phyloP scores from a whole-genome alignment of 2,797 vertebrate genomes.

The Morelia viridis region DNA sequence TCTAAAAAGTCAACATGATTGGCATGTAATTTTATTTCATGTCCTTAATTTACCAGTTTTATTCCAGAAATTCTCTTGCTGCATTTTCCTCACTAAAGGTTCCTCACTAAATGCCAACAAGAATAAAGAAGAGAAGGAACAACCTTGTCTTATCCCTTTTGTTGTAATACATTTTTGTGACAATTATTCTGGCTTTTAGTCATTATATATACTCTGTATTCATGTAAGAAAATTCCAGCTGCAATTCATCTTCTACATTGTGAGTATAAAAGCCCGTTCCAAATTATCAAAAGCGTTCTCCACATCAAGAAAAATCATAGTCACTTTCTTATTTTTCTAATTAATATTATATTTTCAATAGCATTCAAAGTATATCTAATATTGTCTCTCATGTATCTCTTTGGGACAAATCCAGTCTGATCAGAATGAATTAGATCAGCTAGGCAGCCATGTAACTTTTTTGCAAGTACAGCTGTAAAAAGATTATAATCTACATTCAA shows the following conservation, averaged over 20 bases:
- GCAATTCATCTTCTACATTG: background rate
- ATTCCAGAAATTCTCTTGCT: too few species aligned
- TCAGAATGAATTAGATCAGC: background rate
- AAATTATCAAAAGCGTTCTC: background rate
- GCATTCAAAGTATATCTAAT: background rate
- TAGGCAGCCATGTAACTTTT: background rate
- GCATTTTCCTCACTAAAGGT: too few species aligned
- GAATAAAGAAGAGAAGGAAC: too few species aligned
- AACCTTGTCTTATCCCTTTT: too few species aligned
- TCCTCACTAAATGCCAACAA: too few species aligned
- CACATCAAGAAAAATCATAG: background rate
- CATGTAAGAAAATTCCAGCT: background rate
- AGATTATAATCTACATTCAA: background rate
- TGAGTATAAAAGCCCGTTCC: background rate
- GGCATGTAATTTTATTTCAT: too few species aligned
- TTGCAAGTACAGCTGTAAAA: background rate
- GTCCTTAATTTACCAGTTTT: too few species aligned
- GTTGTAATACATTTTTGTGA: too few species aligned
- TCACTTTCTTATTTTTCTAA: background rate
- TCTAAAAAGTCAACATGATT: too few species aligned
- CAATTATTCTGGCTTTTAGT: too few species aligned
- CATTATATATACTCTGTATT: background rate
- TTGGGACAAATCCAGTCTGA: background rate
- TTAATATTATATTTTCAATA: background rate
- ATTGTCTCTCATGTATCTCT: background rate